phyloP scores from a whole-genome alignment of 1,140 invertebrate species.

The Zaprionus davidi region DNA sequence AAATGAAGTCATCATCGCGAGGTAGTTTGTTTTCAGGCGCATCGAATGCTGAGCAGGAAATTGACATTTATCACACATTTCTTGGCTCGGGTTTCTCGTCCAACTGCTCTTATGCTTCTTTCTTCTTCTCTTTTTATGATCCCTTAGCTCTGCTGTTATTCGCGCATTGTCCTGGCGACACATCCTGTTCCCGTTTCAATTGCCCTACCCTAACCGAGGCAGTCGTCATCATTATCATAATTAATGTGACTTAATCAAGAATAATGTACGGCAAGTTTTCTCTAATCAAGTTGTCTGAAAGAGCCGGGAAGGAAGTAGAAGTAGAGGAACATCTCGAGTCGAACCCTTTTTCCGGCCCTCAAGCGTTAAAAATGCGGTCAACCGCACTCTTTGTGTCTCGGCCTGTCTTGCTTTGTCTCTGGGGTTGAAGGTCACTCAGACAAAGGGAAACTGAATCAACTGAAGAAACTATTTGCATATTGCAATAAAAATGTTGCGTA shows the following conservation, averaged over 20 bases:
- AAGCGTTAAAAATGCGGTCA: conserved; percentile 68
- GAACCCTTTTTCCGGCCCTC: conserved; percentile 43
- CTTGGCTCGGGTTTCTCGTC: conserved; percentile 5
- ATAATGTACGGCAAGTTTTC: conserved; percentile 68
- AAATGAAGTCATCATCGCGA: conserved; percentile 57
- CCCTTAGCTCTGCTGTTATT: conserved; percentile 55
- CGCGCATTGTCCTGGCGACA: conserved; percentile 60
- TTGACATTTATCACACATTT: conserved; percentile 81
- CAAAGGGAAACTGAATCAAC: conserved; percentile 29
- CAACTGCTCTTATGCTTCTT: neutral
- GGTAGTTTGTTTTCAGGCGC: conserved; percentile 54
- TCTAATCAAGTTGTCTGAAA: conserved; percentile 67
- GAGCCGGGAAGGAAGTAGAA: conserved; percentile 31
- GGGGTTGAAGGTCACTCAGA: conserved; percentile 74
- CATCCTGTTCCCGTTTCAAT: conserved; percentile 83
- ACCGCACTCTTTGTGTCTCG: conserved; percentile 54
- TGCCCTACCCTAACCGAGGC: conserved; percentile 69
- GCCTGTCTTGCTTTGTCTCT: conserved; percentile 2
- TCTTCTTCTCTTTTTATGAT: conserved; percentile 30
- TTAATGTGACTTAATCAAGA: conserved; percentile 84
- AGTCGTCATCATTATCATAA: conserved; percentile 82
- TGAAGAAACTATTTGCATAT: conserved; percentile 63
- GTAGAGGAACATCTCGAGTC: neutral
- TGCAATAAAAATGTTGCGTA: conserved; percentile 59
- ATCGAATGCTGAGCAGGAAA: conserved; percentile 83